These are phyloP conservation scores for Sciurus vulgaris DNA, from an alignment of 2,797 vertebrate genomes.

Conservation along the genomic window DNA sequence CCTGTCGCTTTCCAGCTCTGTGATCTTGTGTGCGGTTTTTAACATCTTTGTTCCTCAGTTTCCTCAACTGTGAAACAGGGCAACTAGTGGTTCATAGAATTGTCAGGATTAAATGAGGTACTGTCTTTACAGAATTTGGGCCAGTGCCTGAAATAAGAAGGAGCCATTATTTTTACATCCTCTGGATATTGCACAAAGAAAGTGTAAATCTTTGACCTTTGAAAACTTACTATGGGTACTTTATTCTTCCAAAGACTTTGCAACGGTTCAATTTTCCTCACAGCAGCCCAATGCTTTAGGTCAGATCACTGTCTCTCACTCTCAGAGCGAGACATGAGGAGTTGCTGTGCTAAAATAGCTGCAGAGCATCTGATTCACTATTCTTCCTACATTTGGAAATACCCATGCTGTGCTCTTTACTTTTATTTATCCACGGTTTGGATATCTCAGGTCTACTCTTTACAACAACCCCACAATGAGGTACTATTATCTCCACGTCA, in stretches of 20 bases:
- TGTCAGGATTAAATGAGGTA: not conserved
- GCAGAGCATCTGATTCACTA: not conserved
- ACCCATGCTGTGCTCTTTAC: not conserved
- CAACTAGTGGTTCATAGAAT: not conserved
- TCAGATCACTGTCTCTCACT: slow-evolving; percentile 11
- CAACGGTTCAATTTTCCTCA: slow-evolving; percentile 63
- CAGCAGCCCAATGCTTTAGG: not conserved
- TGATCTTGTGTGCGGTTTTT: not conserved
- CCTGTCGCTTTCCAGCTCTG: not conserved
- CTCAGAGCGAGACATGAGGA: not conserved
- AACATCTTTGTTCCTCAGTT: not conserved
- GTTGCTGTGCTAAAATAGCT: not conserved
- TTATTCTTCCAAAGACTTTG: slow-evolving; percentile 58
- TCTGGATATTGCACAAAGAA: slow-evolving; percentile 4
- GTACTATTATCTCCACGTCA: not conserved
- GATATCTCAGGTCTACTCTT: not conserved
- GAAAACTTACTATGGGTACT: slow-evolving; percentile 51
- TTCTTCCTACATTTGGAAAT: not conserved
- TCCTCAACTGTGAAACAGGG: not conserved
- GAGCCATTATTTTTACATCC: not conserved
- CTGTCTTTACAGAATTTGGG: not conserved
- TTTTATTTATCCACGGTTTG: not conserved
- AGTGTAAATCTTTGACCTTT: slow-evolving; percentile 60
- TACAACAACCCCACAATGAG: no score
- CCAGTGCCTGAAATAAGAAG: not conserved